Base-by-base conservation (phyloP, 2,113 vertebrate genomes). In the Oenanthe oenanthe region DNA sequence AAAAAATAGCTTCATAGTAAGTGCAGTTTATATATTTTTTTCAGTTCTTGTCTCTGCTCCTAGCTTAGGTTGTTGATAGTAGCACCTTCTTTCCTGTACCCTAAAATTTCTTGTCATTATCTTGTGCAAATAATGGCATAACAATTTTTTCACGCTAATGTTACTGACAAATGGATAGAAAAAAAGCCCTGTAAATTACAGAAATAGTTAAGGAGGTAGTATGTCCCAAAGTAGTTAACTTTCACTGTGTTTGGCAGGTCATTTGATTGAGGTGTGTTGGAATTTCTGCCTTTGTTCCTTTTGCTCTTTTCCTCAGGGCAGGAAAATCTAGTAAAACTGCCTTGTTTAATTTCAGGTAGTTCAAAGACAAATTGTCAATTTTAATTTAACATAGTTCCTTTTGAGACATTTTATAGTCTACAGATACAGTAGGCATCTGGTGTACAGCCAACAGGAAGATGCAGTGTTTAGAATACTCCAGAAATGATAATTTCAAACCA, bases 301-400 rank as follows among this genome's bases (percentile, higher is more conserved):
- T 94, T 85, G 67, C 63, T 81, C 6, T 96, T 98, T 98, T 97
- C 93, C 92, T 83, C 84, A 43, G 97, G 96, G 92, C 94, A 97
- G 94, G 95, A 97, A 97, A 97, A 91, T 97, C 93, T 97, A 97
- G 53, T 97, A 97, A 97, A 98, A 96, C 81, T 91, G 51, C 54
- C 90, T 93, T 96, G 68, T 95, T 97, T 97, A 95, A 97, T 96
- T 96, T 88, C 68, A 73, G 28, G 89, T 81, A 96, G 82, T 97
- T 97, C 96, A 97, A 97, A 97, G 97, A 97, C 92, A 97, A 91
- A 95, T 95, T 97, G 93, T 95, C 85, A 94, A 87, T 97, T 97
- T 97, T 96, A 97, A 96, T 97, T 96, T 94, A 96, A 92, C 63
- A 3, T 76, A 94, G 93, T 96, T 97, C 85, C 96, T 98, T 98